Evolutionary conservation across 1,140 invertebrate genomes (phyloP).

Genomic region (Nasonia giraulti): DNA sequence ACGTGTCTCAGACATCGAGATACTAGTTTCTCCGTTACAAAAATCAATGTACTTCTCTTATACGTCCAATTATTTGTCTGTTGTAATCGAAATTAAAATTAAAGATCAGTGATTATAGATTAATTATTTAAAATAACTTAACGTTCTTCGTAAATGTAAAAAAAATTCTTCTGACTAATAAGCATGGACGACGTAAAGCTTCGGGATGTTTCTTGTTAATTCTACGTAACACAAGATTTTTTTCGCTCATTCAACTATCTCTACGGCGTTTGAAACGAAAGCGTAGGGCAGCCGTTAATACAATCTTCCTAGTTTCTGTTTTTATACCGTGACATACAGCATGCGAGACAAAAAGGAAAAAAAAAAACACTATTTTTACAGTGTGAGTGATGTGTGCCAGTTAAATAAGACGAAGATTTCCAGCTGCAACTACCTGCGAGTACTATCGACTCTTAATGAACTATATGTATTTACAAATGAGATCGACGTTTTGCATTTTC

Average conservation of each 20-base stretch:
- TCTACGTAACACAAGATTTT: conserved; percentile 48
- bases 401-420: conserved; percentile 40
- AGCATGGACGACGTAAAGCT: conserved; percentile 39
- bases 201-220: conserved; percentile 9
- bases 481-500: conserved; percentile 64
- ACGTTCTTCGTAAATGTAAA: conserved; percentile 23
- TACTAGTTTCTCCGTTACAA: conserved; percentile 40
- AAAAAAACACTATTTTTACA: neutral
- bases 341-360: conserved; percentile 3
- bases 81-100: conserved; percentile 29
- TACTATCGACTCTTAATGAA: conserved; percentile 57
- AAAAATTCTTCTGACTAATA: conserved; percentile 40
- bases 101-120: conserved; percentile 24
- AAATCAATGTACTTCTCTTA: conserved; percentile 38
- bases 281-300: conserved; percentile 39
- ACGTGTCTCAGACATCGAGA: conserved; percentile 41
- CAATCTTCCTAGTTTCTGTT: conserved; percentile 20
- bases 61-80: conserved; percentile 36
- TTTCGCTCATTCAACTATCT: neutral
- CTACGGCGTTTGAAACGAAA: conserved; percentile 42
- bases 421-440: conserved; percentile 37
- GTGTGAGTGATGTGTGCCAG: conserved; percentile 35
- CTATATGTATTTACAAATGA: conserved; percentile 74
- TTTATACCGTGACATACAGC: neutral
- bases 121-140: conserved; percentile 39